Base-by-base conservation (phyloP, 2,113 vertebrate genomes). In the Notarius lentiginosus region DNA sequence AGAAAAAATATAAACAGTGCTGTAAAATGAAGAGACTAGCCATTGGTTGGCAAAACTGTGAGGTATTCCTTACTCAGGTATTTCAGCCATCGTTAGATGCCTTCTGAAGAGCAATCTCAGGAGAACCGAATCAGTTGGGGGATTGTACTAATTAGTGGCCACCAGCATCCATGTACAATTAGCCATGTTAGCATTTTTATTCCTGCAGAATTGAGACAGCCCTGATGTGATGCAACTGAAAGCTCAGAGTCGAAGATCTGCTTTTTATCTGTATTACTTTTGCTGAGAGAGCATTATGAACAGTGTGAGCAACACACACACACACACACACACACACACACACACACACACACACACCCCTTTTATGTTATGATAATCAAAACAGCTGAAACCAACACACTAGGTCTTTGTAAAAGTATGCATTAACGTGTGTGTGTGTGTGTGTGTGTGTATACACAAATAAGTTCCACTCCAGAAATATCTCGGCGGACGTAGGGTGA, bases 381-480 rank as follows among this genome's bases (percentile, higher is more conserved):
- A 81, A 61, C 34, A 81, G 79, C 47, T 61, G 30, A 81, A 61
- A 58, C 24, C 83, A 61, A 49, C 58, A 73, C 68, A 77, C 58
- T 63, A 61, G 1, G 51, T 41, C 11, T 70, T 20, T 80, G 34
- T 84, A 30, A 75, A 41, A 73, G 85, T 72, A 41, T 81, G 51
- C n/a, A 47, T 6, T 65, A 55, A 65, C n/a, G 27, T 58, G 66
- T 84, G 53, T 30, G 47, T 55, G 63, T 53, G 47, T 56, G 76
- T 81, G 27, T 55, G 56, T 72, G 86, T 79, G 56, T 83, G 81
- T 83, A 73, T 79, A 76, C 68, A 82, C 82, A 82, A 86, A 90
- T 90, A 86, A 61, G 34, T 86, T 89, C 84, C 63, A 82, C 85
- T 81, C 84, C 82, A 86, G 84, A 90, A 90, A 89, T 88, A 88